These are phyloP conservation scores for Bedellia somnulentella DNA, from an alignment of 2,888 invertebrate species.

Conservation along the genomic window DNA sequence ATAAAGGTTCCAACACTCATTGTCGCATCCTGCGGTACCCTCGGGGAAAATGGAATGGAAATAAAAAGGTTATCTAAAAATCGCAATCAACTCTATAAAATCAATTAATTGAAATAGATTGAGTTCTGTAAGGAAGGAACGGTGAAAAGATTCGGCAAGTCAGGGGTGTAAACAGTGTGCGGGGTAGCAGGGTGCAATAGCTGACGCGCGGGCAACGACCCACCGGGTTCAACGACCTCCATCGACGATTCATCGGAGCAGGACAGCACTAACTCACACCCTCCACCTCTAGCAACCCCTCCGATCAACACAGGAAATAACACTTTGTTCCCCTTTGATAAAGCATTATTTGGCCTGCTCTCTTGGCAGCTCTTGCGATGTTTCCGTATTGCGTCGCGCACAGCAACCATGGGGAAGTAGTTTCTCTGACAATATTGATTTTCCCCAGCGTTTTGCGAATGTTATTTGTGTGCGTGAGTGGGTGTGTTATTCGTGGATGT, in stretches of 20 bases:
- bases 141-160: conserved; percentile 51
- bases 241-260: conserved; percentile 57
- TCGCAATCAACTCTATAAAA: too few relatives aligned
- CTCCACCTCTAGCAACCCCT: conserved; percentile 44
- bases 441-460: conserved; percentile 42
- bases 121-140: too few relatives aligned
- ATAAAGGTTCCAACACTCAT: too few relatives aligned
- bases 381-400: conserved; percentile 19
- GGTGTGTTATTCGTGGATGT: conserved; percentile 17
- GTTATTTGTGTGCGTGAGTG: conserved; percentile 20
- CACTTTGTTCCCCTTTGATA: conserved; percentile 33
- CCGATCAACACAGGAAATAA: conserved; percentile 25
- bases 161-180: conserved; percentile 42
- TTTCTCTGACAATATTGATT: conserved; percentile 62
- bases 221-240: conserved; percentile 50
- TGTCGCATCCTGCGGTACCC: too few relatives aligned
- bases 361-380: conserved; percentile 17
- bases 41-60: too few relatives aligned
- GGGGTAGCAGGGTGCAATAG: conserved; percentile 25
- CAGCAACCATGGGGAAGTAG: conserved; percentile 48
- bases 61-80: too few relatives aligned
- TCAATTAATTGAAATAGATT: too few relatives aligned
- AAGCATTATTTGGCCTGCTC: conserved; percentile 29
- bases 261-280: conserved; percentile 40
- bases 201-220: conserved; percentile 27